Evolutionary conservation across 1,140 invertebrate species (phyloP), one percentile per base, ranked within the genome.

Genomic region (Neuroterus valhalla): DNA sequence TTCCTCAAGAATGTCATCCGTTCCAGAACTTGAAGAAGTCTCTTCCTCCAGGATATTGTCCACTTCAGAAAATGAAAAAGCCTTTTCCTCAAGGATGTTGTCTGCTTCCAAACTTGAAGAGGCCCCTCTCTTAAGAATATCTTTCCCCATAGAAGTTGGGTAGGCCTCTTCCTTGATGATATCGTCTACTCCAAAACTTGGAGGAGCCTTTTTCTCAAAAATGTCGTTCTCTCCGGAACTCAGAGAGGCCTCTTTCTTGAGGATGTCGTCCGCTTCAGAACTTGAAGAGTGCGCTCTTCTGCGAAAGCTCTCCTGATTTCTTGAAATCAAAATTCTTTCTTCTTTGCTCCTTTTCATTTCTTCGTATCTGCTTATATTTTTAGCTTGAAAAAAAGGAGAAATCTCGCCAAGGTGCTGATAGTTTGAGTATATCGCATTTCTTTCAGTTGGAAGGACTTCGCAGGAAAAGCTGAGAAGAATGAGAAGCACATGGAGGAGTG

Each of bases 401-500:
- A n/a, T 46, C 43, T 74, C 68, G 48, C 66, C 6, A 21, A 14
- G 46, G 8, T 21, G 23, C 23, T 72, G 19, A n/a, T 71, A n/a
- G 14, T 75, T 71, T 23, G 71, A 74, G 19, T 71, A 48, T 45
- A 72, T 74, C 21, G 81, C 50, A 46, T 77, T 73, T 71, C 78
- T 76, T 70, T 77, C 73, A 66, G 71, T 79, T 46, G 85, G 72
- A 26, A 80, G 45, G 45, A 70, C 78, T 78, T 81, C 48, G 66
- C 70, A 68, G 14, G 81, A 69, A 43, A 69, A 75, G 74, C 45
- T 66, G 21, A 83, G 67, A 14, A 77, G 72, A 48, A 85, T 68
- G 52, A 86, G 73, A 48, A 87, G 69, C 8, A 84, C 74, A 69
- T 78, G 45, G 71, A 78, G 52, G 67, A 78, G 74, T 66, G 78